Evolutionary conservation across 1,140 invertebrate genomes (phyloP).

Genomic region (Cydia splendana): DNA sequence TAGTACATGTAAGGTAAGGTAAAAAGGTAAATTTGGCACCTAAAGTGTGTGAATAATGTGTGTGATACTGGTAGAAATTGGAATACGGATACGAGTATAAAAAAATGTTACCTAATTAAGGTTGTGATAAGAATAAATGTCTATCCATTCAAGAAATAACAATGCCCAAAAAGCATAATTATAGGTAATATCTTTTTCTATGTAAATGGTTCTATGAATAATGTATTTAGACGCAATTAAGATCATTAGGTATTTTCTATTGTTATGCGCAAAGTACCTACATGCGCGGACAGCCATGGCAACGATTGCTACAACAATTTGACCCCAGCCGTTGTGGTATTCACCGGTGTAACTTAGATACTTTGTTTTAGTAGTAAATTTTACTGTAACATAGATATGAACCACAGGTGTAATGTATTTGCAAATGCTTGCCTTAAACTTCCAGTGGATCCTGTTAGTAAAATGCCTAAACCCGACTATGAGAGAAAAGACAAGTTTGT

Average conservation of each 20-base stretch:
- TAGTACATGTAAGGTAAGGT: no score
- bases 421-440: slow-evolving; percentile 84
- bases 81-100: no score
- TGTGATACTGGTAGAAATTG: no score
- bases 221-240: background rate
- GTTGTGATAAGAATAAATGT: background rate
- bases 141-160: background rate
- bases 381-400: slow-evolving; percentile 48
- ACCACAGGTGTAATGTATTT: slow-evolving; percentile 78
- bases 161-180: background rate
- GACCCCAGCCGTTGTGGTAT: no score
- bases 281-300: slow-evolving; percentile 12
- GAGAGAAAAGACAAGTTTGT: slow-evolving; percentile 79
- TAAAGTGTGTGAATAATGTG: no score
- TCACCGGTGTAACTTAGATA: background rate
- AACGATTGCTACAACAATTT: slow-evolving; percentile 15
- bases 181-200: background rate
- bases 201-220: background rate
- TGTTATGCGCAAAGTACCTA: background rate
- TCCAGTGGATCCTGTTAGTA: slow-evolving; percentile 83
- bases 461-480: slow-evolving; percentile 83
- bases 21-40: no score
- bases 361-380: background rate
- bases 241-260: background rate
- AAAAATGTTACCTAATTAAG: no score